phyloP scores from a whole-genome alignment of 2,888 invertebrate genomes.

The Cantharis rustica region DNA sequence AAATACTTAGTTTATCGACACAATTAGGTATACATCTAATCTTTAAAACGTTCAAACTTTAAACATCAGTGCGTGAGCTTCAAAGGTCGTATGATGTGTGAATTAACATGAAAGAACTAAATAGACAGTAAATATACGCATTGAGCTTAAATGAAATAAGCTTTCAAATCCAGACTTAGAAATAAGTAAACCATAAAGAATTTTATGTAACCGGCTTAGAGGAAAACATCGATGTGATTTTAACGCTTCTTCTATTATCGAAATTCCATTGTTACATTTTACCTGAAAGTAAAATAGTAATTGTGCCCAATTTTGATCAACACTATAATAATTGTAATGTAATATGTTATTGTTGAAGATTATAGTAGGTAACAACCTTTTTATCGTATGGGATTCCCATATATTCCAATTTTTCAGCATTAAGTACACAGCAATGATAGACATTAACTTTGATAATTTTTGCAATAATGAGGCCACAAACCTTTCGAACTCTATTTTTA shows the following conservation, averaged over 20 bases:
- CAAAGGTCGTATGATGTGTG: constrained; percentile 2
- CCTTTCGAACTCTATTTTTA: background rate
- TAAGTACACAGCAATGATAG: background rate
- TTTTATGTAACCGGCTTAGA: background rate
- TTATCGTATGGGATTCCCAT: too few relatives aligned
- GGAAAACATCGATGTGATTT: background rate
- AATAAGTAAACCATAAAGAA: background rate
- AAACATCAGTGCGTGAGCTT: background rate
- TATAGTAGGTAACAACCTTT: background rate
- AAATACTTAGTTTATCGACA: background rate
- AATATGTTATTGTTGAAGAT: background rate
- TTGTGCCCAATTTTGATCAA: background rate
- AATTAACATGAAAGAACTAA: background rate
- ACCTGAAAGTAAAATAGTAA: background rate
- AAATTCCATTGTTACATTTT: background rate
- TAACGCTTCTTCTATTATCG: background rate
- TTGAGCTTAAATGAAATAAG: background rate
- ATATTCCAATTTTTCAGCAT: too few relatives aligned
- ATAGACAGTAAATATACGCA: background rate
- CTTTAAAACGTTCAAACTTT: background rate
- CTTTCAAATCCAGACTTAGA: background rate
- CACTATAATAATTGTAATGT: background rate
- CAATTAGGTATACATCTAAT: background rate
- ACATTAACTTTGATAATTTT: background rate
- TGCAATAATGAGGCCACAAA: background rate